Evolutionary conservation across 2,888 invertebrate genomes (phyloP), one percentile per base, ranked within the genome.

Genomic region (Drosophila merina): DNA sequence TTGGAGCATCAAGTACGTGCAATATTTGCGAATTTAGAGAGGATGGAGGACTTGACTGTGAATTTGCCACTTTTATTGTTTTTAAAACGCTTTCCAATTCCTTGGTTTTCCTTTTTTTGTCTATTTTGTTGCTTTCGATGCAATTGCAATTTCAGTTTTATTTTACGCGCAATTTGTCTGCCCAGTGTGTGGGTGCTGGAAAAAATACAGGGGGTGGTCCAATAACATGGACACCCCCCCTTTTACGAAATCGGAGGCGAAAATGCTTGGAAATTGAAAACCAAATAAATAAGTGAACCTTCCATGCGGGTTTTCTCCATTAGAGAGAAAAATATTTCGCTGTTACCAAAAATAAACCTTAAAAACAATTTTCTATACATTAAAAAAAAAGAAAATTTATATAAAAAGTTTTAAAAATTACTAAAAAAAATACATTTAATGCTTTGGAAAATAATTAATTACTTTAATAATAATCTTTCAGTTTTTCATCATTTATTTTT

Each of bases 111-210:
- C 36, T 44, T 69, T 44, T 69, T 31, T 56, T 40, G n/a, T 56
- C 36, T 36, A 49, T 70, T 51, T 72, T 57, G 38, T 40, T 26
- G 62, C 55, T 59, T 57, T 12, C 44, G 62, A 44, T 82, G 78
- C 69, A 76, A 74, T 76, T 78, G 81, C 74, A 74, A 84, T 78
- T 76, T 66, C 44, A 76, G 87, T 84, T 84, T 83, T 78, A 76
- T 84, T 83, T 86, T 77, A 82, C 87, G 85, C 85, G 87, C 82
- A 83, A 83, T 83, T 83, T 86, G 85, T 83, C 79, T 74, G 76
- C 69, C 47, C 47, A 25, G 38, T 25, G 38, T 49, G 57, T 49
- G 50, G 50, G 25, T 12, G 14, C 14, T 14, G 2, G 2, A 20
- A 1, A 38, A 10, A 9, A 14, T 2, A 12, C 7, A 20, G 26